Base-by-base conservation (phyloP, 2,888 invertebrate species). In the Hipparchia sbordonii region DNA sequence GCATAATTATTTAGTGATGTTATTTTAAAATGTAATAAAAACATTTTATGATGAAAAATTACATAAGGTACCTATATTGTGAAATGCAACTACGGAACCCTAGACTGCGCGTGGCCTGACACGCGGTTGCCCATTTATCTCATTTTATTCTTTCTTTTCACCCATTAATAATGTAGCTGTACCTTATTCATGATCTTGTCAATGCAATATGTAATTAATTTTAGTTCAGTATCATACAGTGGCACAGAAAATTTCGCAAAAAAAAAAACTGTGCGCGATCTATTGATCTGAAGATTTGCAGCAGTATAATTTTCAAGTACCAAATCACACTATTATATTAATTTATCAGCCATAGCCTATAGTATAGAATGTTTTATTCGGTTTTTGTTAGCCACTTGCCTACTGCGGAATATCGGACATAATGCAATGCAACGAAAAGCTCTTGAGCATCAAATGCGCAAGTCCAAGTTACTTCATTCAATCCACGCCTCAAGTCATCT, bases 381-480 rank as follows among this genome's bases (percentile, higher is more conserved):
- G 23, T 8, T 57, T 57, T 57, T 23, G 13, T 13, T 56, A 56
- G 13, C 13, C 56, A 56, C 56, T 56, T 56, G 13, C 8, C 7
- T 13, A 23, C 8, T 57, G 57, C 57, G 57, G 57, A 23, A 57
- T 13, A 23, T 23, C 10, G 52, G 33, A 6, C 23, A 5, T 2
- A 63, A 65, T 52, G 65, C 65, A 33, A 33, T 12, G 33, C 52
- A 52, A 33, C 51, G 23, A 68, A 72, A 74, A 67, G 66, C 75
- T 68, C 57, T 66, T 54, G 61, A 70, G 61, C 57, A 48, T 76
- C 78, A 78, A 82, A 77, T 90, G 92, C 93, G 93, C 93, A 93
- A 85, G 93, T 88, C 88, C 89, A 88, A 90, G 88, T 90, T 92
- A 92, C 90, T 90, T 90, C 89, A 88, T 87, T 88, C 86, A 87